Base-by-base conservation (phyloP, 2,888 invertebrate species). In the Acronicta aceris region DNA sequence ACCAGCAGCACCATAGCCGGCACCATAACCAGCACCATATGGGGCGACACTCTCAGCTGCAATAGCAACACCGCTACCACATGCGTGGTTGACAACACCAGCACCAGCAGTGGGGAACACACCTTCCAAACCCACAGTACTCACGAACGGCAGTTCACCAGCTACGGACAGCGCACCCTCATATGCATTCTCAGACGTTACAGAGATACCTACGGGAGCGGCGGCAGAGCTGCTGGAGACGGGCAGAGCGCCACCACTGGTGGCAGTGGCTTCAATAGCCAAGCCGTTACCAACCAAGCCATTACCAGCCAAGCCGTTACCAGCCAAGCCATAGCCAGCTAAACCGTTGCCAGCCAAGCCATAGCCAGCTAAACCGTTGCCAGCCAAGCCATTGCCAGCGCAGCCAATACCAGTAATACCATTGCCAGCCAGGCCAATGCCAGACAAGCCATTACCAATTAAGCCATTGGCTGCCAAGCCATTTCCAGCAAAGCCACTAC, bases 121-220 rank as follows among this genome's bases (percentile, higher is more conserved):
- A n/a, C 82, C 83, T 36, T 83, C 80, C 48, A 86, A 27, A 51
- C 43, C 78, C n/a, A 78, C 81, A 53, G 82, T 69, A 27, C 82
- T 79, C 15, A 85, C 57, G 78, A 82, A 83, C 16, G 86, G 86
- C 68, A 85, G 68, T 59, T 80, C 76, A 21, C 85, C 85, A 41
- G 49, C 67, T 1, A 81, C 78, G 9, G 48, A 45, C 17, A 85
- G 42, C 13, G 55, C 13, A 0, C 84, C 85, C 17, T 78, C 75
- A 43, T 80, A 82, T 8, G 27, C 75, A 60, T 83, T 84, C 56
- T 87, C 86, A 6, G 86, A 85, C 4, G 71, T 51, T 0, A 84
- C 77, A 17, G 77, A 65, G 10, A 87, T 50, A 10, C 81, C 81
- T 16, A 68, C 71, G 1, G 87, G 86, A 9, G 76, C 58, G 46